Evolutionary conservation across 1,140 invertebrate genomes (phyloP).

Genomic region (Notospermus geniculatus): DNA sequence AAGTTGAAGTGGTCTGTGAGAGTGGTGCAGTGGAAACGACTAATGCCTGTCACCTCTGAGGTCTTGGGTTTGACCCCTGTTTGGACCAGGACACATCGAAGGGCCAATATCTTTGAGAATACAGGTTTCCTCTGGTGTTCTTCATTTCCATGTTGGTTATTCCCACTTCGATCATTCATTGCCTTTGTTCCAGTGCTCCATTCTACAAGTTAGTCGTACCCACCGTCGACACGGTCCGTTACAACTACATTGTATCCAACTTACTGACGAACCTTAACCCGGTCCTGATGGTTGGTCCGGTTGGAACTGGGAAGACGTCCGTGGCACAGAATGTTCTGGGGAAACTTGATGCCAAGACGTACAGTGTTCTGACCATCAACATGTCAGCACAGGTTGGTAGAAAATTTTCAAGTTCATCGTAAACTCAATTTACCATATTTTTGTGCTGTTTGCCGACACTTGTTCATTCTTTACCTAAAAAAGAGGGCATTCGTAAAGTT

Average conservation of each 20-base stretch:
- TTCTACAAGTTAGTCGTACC: conserved; percentile 81
- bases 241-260: conserved; percentile 68
- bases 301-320: conserved; percentile 77
- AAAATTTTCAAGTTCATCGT: neutral
- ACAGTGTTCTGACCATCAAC: conserved; percentile 71
- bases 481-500: no score
- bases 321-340: conserved; percentile 68
- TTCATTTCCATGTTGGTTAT: no score
- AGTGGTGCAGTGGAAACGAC: no score
- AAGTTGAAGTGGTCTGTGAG: no score
- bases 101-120: no score
- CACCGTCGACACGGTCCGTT: conserved; percentile 77
- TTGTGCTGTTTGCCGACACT: no score
- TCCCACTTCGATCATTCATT: conserved; percentile 8
- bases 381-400: conserved; percentile 72
- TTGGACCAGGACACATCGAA: no score
- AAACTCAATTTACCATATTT: neutral
- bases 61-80: no score
- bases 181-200: conserved; percentile 61
- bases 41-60: no score
- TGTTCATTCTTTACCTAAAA: no score
- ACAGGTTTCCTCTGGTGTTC: no score
- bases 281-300: conserved; percentile 73
- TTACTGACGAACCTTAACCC: conserved; percentile 66
- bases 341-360: conserved; percentile 64